phyloP scores from a whole-genome alignment of 2,888 invertebrate genomes.

The Microctonus hyperodae region DNA sequence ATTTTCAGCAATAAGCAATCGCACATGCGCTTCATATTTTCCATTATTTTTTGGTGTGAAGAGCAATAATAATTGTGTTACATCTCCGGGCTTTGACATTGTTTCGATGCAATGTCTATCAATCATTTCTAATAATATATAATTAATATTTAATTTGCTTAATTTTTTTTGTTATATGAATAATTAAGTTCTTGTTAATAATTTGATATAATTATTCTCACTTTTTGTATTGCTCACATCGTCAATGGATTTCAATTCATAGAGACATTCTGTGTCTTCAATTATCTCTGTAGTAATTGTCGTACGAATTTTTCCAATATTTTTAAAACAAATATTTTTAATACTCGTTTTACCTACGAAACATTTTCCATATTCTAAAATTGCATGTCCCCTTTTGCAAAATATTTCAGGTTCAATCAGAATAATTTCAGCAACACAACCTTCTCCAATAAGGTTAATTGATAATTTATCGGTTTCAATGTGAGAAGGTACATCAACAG shows the following conservation, averaged over 20 bases:
- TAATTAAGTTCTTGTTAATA: not conserved
- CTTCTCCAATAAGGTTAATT: constrained; percentile 60
- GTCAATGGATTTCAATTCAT: constrained; percentile 18
- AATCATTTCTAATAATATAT: constrained; percentile 22
- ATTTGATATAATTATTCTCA: not conserved
- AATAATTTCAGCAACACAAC: constrained; percentile 62
- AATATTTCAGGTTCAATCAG: constrained; percentile 55
- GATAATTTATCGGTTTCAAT: constrained; percentile 38
- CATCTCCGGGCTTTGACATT: constrained; percentile 49
- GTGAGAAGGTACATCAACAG: constrained; percentile 45
- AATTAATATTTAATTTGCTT: not conserved
- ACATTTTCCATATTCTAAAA: constrained; percentile 58
- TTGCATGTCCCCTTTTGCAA: constrained; percentile 39
- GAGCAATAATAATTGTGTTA: constrained; percentile 50
- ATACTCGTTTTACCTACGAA: constrained; percentile 46
- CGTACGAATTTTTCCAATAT: constrained; percentile 59
- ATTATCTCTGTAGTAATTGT: constrained; percentile 60
- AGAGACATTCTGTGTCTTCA: constrained; percentile 46
- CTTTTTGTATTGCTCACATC: too few species aligned
- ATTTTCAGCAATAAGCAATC: constrained; percentile 66
- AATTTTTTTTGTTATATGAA: not conserved
- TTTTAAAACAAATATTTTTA: constrained; percentile 56
- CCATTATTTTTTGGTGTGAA: constrained; percentile 55
- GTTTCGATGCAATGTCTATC: constrained; percentile 35
- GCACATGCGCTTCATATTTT: constrained; percentile 52